Evolutionary conservation across 1,140 invertebrate species (phyloP), one percentile per base, ranked within the genome.

Genomic region (Polypedilum vanderplanki): DNA sequence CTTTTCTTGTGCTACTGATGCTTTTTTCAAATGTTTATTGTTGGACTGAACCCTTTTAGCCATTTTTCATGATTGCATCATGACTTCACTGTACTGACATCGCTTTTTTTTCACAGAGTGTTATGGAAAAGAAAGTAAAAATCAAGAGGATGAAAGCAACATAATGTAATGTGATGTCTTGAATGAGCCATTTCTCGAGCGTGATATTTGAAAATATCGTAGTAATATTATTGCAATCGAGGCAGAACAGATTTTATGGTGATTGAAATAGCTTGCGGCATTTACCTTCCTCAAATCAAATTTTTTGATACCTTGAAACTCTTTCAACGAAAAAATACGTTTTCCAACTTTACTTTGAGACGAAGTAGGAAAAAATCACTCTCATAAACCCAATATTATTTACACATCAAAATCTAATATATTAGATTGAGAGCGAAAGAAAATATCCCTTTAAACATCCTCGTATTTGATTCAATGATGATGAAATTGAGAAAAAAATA

Each of bases 11-110:
- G 24, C 24, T 33, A 3, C 24, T 5, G 5, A 33, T 15, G 15
- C 46, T 57, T n/a, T n/a, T 57, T 57, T 57, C 10, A 57, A 57
- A 57, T 57, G 46, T 57, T 57, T 57, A 57, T 57, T 57, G 12
- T 57, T 57, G 46, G 46, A 57, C 46, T 4, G n/a, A 15, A 12
- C 46, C 46, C 46, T 57, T 57, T 57, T 57, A 57, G 46, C 46
- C 12, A 57, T 57, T 57, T 57, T 57, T 57, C 46, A 57, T 57
- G 46, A 57, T 57, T 57, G 46, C 46, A 57, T 57, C 46, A 57
- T n/a, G 12, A 4, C n/a, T 57, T 1, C 12, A 57, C 10, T n/a
- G 15, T 10, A 15, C 46, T 57, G 46, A n/a, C 12, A 12, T 57
- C 15, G 15, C 24, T 33, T 33, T 33, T 33, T n/a, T n/a, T n/a